Base-by-base conservation (phyloP, 2,113 vertebrate genomes). In the Spea multiplicata region DNA sequence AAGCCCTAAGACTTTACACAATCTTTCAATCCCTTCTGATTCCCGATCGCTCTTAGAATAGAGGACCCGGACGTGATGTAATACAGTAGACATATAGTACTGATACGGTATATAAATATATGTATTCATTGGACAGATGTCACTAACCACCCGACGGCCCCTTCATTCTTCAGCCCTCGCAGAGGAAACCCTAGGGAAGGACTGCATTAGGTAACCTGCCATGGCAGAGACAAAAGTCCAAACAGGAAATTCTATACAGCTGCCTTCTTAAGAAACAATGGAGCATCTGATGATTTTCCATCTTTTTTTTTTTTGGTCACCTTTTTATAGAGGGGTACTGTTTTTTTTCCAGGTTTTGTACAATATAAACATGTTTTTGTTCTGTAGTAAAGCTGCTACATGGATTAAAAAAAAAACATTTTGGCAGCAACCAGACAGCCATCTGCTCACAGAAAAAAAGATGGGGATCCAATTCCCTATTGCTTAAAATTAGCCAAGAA, bases 161-260 rank as follows among this genome's bases (percentile, higher is more conserved):
- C 47, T 70, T 70, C 67, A 44, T 70, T 70, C 67, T 50, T 6
- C 17, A 47, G 67, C 46, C 48, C 44, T 61, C 57, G 5, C 8
- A 61, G 44, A 68, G 46, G 48, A n/a, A 49, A 70, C 8, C 8
- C 9, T 12, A 44, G 16, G 49, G 17, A 44, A 30, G 14, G 44
- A 14, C 55, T 48, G 50, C 61, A 13, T 73, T 73, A 73, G 62
- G 77, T 73, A 57, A 66, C 9, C 46, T 14, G 16, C 14, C 55
- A 47, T 66, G 66, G 46, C 66, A 66, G 52, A 12, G 71, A 79
- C 70, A 73, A 67, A 71, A 50, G 47, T 44, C 66, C 55, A 71
- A 79, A 73, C 77, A 79, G 77, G 77, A 79, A 79, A 73, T 79
- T 73, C 70, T 79, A 59, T 55, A 66, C 77, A 79, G 77, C 70